phyloP scores from a whole-genome alignment of 2,888 invertebrate species.

The Patella depressa region DNA sequence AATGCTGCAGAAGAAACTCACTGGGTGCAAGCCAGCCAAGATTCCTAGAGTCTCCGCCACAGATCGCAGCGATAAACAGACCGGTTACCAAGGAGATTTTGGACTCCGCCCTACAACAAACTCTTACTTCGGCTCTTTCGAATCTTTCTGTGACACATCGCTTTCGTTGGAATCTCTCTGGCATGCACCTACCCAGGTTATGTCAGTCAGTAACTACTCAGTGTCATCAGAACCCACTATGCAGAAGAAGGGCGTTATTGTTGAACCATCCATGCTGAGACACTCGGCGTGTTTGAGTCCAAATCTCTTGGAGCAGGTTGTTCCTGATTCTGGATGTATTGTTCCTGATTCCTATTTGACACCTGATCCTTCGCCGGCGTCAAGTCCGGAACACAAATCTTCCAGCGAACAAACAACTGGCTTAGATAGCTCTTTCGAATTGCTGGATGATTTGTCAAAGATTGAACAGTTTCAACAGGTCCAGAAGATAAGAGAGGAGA shows the following conservation, averaged over 20 bases:
- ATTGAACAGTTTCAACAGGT: conserved; percentile 26
- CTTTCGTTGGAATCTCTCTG: background rate
- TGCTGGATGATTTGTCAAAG: background rate
- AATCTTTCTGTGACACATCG: background rate
- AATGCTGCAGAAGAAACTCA: conserved; percentile 60
- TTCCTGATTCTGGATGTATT: conserved; percentile 45
- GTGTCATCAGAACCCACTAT: conserved; percentile 32
- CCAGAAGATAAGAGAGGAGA: conserved; percentile 20
- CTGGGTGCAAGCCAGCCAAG: conserved; percentile 56
- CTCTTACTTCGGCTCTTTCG: conserved; percentile 7
- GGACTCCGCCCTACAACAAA: background rate
- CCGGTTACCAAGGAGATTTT: conserved; percentile 22
- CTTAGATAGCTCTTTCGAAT: conserved; percentile 27
- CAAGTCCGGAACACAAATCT: conserved; percentile 52
- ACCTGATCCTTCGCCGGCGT: conserved; percentile 62
- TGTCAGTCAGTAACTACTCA: conserved; percentile 41
- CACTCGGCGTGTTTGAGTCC: conserved; percentile 19
- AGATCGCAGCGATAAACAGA: conserved; percentile 35
- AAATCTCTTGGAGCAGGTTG: conserved; percentile 51
- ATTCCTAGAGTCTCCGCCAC: conserved; percentile 40
- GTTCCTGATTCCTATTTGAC: conserved; percentile 62
- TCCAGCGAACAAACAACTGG: conserved; percentile 20
- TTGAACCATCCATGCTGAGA: conserved; percentile 28
- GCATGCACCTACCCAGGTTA: conserved; percentile 36
- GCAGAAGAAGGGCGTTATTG: conserved; percentile 36